These are phyloP conservation scores for Syngnathus rostellatus DNA, from an alignment of 2,797 vertebrate genomes.

Conservation along the genomic window DNA sequence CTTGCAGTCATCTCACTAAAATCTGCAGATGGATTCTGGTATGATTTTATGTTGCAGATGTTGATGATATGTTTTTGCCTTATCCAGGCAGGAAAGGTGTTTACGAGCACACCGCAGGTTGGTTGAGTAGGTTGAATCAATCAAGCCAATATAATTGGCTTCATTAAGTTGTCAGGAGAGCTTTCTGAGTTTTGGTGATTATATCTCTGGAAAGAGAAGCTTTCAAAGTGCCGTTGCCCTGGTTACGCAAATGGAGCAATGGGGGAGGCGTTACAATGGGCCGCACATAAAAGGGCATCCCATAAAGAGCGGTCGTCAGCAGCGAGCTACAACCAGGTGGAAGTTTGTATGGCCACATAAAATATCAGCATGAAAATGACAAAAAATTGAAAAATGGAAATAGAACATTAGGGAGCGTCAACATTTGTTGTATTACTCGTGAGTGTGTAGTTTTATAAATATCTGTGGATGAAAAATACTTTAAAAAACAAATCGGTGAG, in stretches of 20 bases:
- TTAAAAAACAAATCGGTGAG: conserved; percentile 13
- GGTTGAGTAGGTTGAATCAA: conserved; percentile 45
- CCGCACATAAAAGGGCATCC: conserved; percentile 59
- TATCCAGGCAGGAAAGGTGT: background rate
- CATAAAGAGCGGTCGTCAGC: conserved; percentile 48
- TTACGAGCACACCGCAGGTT: conserved; percentile 21
- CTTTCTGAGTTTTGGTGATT: conserved; percentile 69
- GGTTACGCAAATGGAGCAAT: conserved; percentile 67
- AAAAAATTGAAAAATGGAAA: background rate
- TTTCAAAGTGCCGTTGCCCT: conserved; percentile 68
- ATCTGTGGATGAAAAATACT: background rate
- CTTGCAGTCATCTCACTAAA: background rate
- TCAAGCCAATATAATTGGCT: conserved; percentile 55
- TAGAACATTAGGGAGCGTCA: background rate
- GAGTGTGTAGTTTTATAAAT: background rate
- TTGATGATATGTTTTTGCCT: conserved; percentile 2
- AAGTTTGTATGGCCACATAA: conserved; percentile 2
- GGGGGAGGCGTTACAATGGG: conserved; percentile 58
- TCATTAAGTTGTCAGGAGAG: conserved; percentile 61
- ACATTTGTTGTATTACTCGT: background rate
- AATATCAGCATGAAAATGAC: background rate
- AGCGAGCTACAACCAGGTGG: conserved; percentile 5
- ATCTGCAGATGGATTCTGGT: background rate
- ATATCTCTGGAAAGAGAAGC: conserved; percentile 62
- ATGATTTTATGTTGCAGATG: background rate